phyloP scores from a whole-genome alignment of 2,888 invertebrate species.

The Onchidella celtica region DNA sequence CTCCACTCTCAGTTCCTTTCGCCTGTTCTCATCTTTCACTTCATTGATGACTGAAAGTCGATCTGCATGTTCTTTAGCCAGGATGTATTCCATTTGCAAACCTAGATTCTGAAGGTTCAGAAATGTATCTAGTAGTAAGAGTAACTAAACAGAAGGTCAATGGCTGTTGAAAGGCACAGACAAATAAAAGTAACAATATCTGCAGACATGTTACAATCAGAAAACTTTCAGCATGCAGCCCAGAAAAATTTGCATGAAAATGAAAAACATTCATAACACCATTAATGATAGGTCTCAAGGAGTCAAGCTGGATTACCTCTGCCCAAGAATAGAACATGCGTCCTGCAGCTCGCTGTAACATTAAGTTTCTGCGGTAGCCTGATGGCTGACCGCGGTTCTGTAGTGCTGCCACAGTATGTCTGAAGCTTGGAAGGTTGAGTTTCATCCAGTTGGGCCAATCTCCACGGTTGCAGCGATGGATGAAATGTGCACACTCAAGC shows the following conservation, averaged over 20 bases:
- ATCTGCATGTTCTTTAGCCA: constrained; percentile 86
- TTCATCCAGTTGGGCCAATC: constrained; percentile 99
- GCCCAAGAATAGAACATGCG: constrained; percentile 99
- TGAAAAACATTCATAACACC: too few relatives aligned
- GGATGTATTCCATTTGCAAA: constrained; percentile 92
- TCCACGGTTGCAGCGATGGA: constrained; percentile 98
- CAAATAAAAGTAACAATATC: too few relatives aligned
- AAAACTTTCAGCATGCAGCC: too few relatives aligned
- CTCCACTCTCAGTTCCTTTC: constrained; percentile 79
- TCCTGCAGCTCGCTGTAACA: constrained; percentile 93
- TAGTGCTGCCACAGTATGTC: constrained; percentile 75
- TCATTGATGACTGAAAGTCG: constrained; percentile 76
- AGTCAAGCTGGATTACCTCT: too few relatives aligned
- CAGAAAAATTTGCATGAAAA: too few relatives aligned
- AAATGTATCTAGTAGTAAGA: too few relatives aligned
- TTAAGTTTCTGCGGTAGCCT: constrained; percentile 82
- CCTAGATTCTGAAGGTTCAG: constrained; percentile 85
- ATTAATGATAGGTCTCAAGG: too few relatives aligned
- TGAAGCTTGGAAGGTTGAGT: constrained; percentile 88
- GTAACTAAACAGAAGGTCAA: too few relatives aligned
- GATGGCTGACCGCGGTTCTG: constrained; percentile 82
- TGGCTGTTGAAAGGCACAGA: too few relatives aligned
- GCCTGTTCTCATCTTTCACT: constrained; percentile 78
- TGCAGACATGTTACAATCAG: too few relatives aligned
- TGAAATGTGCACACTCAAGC: constrained; percentile 96